These are phyloP conservation scores for Alca torda DNA, from an alignment of 2,797 vertebrate genomes.

Conservation along the genomic window DNA sequence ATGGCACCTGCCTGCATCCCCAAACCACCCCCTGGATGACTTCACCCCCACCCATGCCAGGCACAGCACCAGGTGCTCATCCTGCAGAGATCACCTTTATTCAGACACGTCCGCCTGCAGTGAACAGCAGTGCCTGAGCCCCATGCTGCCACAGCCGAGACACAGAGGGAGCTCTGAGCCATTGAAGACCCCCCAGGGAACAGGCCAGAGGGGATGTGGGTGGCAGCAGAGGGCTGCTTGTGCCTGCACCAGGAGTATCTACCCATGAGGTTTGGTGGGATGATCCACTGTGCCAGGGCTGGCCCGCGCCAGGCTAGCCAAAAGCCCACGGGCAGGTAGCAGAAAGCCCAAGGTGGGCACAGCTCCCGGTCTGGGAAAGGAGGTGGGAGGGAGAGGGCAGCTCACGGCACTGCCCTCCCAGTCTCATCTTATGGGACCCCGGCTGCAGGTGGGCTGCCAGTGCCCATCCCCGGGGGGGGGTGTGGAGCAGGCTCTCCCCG, in stretches of 20 bases:
- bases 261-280: background rate
- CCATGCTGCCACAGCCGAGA: accelerated
- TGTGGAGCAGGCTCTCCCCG: background rate
- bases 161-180: accelerated
- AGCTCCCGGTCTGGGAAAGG: background rate
- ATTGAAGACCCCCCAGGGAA: background rate
- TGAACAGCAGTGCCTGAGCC: background rate
- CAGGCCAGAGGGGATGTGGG: background rate
- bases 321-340: background rate
- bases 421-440: too few species aligned
- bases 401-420: accelerated
- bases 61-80: background rate
- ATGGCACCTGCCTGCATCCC: background rate
- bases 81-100: background rate
- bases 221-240: accelerated
- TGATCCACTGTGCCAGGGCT: accelerated
- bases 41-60: background rate
- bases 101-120: accelerated
- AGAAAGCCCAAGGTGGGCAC: background rate
- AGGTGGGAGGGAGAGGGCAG: background rate
- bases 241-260: background rate
- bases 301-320: background rate
- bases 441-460: background rate
- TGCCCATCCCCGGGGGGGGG: background rate
- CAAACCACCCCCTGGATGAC: background rate